These are phyloP conservation scores for Apeltes quadracus DNA, from an alignment of 2,113 vertebrate genomes.

Conservation along the genomic window DNA sequence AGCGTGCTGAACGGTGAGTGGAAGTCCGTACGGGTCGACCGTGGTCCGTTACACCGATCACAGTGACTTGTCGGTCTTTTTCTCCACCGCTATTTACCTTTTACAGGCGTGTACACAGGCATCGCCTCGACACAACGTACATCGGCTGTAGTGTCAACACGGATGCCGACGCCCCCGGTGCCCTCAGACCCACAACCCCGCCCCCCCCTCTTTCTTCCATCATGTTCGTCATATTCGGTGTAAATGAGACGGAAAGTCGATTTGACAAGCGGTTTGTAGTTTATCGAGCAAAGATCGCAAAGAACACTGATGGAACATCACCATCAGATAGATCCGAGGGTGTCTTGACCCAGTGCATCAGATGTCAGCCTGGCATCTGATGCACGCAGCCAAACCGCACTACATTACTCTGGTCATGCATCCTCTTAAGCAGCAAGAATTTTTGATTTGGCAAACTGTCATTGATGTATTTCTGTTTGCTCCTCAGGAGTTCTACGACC, in stretches of 20 bases:
- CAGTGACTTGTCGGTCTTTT: background rate
- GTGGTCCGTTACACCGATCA: background rate
- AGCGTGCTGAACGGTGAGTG: background rate
- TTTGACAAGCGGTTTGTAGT: background rate
- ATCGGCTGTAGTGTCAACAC: slow-evolving; percentile 62
- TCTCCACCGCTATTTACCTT: slow-evolving; percentile 61
- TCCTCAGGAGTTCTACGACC: slow-evolving; percentile 94
- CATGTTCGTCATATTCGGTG: slow-evolving; percentile 5
- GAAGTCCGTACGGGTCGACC: background rate
- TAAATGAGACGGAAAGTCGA: background rate
- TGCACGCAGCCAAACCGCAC: background rate
- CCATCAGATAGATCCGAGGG: background rate
- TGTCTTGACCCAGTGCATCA: background rate
- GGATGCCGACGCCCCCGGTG: slow-evolving; percentile 1
- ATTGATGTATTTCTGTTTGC: slow-evolving; percentile 3
- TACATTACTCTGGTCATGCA: background rate
- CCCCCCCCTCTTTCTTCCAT: slow-evolving; percentile 2
- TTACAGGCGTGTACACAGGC: slow-evolving; percentile 44
- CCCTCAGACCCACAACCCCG: slow-evolving; percentile 40
- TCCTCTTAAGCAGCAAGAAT: background rate
- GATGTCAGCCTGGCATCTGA: background rate
- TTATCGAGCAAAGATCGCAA: background rate
- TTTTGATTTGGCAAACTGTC: background rate
- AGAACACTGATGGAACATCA: background rate
- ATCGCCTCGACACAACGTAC: slow-evolving; percentile 42